Base-by-base conservation (phyloP, 2,113 vertebrate genomes). In the Vanacampus margaritifer region DNA sequence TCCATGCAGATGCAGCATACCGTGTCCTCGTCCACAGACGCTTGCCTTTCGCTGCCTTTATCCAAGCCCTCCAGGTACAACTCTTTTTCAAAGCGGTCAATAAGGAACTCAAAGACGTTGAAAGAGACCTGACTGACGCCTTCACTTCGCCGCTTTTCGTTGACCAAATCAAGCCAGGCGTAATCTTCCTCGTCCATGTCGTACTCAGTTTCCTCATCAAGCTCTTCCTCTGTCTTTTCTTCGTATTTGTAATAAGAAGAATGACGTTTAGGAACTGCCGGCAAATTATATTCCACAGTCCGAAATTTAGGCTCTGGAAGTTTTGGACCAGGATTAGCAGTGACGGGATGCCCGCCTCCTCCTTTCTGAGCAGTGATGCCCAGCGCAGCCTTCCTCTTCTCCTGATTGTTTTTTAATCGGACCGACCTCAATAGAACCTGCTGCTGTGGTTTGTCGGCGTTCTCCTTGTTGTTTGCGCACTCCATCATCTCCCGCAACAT, bases 141-240 rank as follows among this genome's bases (percentile, higher is more conserved):
- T 67, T 98, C 97, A 0, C 91, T 92, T 65, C 89, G 91, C 11
- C 97, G 89, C 72, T 93, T 95, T 71, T 98, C 95, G 0, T 99
- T 99, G 71, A 98, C 91, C 41, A 99, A 90, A 79, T 98, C 96
- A 79, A 99, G 87, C 97, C 97, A 99, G 0, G 96, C 95, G 0
- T 96, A 98, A 82, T 99, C 97, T 79, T 98, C 96, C 81, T 98
- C 96, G 1, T 99, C 97, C 97, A 99, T 98, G 87, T 99, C 97
- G 2, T 99, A 99, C 64, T 99, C 97, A 0, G 98, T 97, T 81
- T 98, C 97, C 0, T 96, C 92, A 50, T 99, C 96, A 28, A 98
- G 92, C 87, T 99, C 96, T 89, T 98, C 96, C 0, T 94, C 90
- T 0, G 95, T 97, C 84, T 96, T 98, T 79, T 98, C 96, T 14